Evolutionary conservation across 2,797 vertebrate genomes (phyloP), one percentile per base, ranked within the genome.

Genomic region (Anguilla megastoma): DNA sequence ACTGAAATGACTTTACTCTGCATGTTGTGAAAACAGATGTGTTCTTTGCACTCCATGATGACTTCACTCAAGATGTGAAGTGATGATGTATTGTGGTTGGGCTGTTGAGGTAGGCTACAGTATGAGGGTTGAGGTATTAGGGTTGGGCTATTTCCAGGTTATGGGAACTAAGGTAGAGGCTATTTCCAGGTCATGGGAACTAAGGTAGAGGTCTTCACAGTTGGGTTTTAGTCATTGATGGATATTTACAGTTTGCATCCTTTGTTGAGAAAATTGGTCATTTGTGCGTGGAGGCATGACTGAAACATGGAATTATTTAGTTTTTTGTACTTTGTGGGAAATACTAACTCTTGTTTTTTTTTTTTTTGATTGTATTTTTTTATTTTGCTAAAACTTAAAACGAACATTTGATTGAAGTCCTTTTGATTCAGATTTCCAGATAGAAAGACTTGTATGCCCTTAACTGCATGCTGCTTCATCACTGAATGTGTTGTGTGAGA

Each of bases 21-120:
- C 60, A 24, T 63, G 10, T n/a, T n/a, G 60, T 63, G 18, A 24
- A 16, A 24, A 18, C 58, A 6, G 3, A 3, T 52, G 50, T 66
- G 6, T 66, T 8, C 6, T 66, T n/a, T 66, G n/a, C 24, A 27
- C 24, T n/a, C 7, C 4, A 10, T 71, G 9, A 71, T 12, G 10
- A 71, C 66, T 71, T 71, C 27, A 71, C n/a, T 71, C 66, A 71
- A 71, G 63, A 24, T 66, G n/a, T n/a, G 63, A 66, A 66, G 8
- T 66, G 58, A 24, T 66, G 21, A 66, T 6, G 21, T 66, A 66
- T 66, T 66, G 24, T 41, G 63, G 21, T 52, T 66, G 24, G 21
- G 21, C 6, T 52, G 1, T 52, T 52, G 50, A 10, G 50, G 50
- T 52, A 9, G 50, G 50, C 50, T 9, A 52, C 12, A 3, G 36